Evolutionary conservation across 2,888 invertebrate genomes (phyloP), one percentile per base, ranked within the genome.

Genomic region (Synergus laeviventris): DNA sequence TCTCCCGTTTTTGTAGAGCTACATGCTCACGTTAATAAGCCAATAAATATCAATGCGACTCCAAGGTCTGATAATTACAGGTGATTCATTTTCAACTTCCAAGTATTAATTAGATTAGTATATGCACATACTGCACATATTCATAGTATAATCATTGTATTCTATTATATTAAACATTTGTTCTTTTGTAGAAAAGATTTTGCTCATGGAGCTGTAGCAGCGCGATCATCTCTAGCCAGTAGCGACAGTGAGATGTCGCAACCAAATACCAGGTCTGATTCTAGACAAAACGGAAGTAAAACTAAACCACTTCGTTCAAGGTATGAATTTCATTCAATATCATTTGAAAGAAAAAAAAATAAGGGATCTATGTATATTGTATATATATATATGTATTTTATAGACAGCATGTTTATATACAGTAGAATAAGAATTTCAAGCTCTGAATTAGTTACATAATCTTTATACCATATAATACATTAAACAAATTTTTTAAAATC

Each of bases 31-130:
- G 73, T 83, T 16, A 78, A 75, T 59, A 88, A 88, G 81, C 77
- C 85, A 12, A 79, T 81, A 1, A 86, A 85, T 77, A 79, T 84
- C 14, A 85, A 78, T 75, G 84, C 91, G 18, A 87, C 88, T 0
- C 88, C 90, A 60, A 90, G 89, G 79, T 92, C 92, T 66, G 94
- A 94, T 90, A 95, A 95, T 92, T 95, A 95, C 91, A 92, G 95
- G 85, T 93, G 93, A 59, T 54, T 54, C 2, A 54, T 2, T 54
- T 54, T 54, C 2, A 0, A 74, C 66, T 45, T 49, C 24, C 8
- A 21, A 5, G 5, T 31, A 18, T 42, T 12, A 42, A 12, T 42
- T 42, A 12, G 1, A 42, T 42, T 42, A 12, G 0, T 12, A 4
- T 31, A 31, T 1, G 31, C 31, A 31, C 31, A 31, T 31, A 31